Evolutionary conservation across 1,140 invertebrate genomes (phyloP).

Genomic region (Drosophila insularis): DNA sequence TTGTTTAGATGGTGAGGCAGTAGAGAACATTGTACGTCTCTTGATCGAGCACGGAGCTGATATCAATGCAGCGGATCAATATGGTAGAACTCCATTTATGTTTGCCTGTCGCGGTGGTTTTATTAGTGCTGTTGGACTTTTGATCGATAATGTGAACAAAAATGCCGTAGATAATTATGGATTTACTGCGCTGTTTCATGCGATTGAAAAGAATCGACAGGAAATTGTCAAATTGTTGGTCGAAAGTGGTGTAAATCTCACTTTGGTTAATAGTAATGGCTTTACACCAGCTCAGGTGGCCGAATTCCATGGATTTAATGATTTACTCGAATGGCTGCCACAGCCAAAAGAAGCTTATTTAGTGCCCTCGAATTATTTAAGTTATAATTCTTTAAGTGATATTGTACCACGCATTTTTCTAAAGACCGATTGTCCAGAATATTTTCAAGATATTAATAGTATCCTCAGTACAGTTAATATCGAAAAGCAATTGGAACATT

Average conservation of each 20-base stretch:
- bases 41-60: slow-evolving; percentile 62
- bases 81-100: slow-evolving; percentile 83
- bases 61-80: slow-evolving; percentile 81
- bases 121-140: slow-evolving; percentile 71
- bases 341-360: slow-evolving; percentile 49
- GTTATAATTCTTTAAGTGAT: slow-evolving; percentile 67
- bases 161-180: slow-evolving; percentile 83
- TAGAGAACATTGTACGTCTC: slow-evolving; percentile 60
- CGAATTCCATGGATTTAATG: slow-evolving; percentile 75
- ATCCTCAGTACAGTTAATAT: slow-evolving; percentile 80
- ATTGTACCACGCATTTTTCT: slow-evolving; percentile 75
- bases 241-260: slow-evolving; percentile 73
- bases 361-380: slow-evolving; percentile 56
- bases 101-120: slow-evolving; percentile 83
- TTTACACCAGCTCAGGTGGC: slow-evolving; percentile 83
- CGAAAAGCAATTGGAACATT: slow-evolving; percentile 71
- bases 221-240: slow-evolving; percentile 82
- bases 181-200: slow-evolving; percentile 83
- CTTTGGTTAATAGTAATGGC: slow-evolving; percentile 80
- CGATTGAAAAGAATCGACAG: slow-evolving; percentile 81
- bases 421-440: slow-evolving; percentile 82
- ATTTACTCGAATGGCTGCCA: slow-evolving; percentile 82
- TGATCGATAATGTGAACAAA: slow-evolving; percentile 79
- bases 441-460: slow-evolving; percentile 81
- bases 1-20: slow-evolving; percentile 29